A percentile compares a stretch with the other conserved stretches of the same genome.
Conservation (phyloP, 2,888 invertebrate genomes). For the Kryphioiulus occultus region DNA sequence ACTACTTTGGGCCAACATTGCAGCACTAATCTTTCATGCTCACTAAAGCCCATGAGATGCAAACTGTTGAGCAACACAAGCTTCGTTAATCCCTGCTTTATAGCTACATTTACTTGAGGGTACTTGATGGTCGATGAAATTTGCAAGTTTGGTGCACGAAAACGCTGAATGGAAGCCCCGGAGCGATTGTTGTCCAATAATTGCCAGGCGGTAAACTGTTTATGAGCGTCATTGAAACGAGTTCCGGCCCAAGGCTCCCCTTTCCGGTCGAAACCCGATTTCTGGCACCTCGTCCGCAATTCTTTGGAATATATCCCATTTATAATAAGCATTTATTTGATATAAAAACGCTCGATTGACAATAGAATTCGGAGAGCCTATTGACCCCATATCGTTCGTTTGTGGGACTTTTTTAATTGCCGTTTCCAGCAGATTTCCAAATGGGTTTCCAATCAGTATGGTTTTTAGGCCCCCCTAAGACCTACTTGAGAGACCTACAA, state of each 20-base stretch:
- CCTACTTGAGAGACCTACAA: neutral
- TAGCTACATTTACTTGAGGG: neutral
- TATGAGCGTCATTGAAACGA: neutral
- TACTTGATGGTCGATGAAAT: neutral
- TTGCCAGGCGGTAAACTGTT: neutral
- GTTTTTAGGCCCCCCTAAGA: neutral
- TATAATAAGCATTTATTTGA: neutral
- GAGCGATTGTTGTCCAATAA: neutral
- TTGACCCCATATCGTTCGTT: neutral
- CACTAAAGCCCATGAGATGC: neutral
- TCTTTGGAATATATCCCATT: neutral
- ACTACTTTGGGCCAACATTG: neutral
- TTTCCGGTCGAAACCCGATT: neutral
- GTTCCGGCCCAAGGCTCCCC: neutral
- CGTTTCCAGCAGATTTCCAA: neutral
- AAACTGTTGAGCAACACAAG: neutral
- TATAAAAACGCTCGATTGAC: neutral
- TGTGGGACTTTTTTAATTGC: neutral
- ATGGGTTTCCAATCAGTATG: neutral
- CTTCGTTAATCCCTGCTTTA: neutral
- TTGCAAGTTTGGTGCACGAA: neutral
- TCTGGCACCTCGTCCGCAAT: neutral
- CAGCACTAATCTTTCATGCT: neutral
- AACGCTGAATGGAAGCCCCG: neutral
- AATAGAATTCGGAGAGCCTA: neutral